Evolutionary conservation across 2,888 invertebrate genomes (phyloP).

Genomic region (Spodoptera picta): DNA sequence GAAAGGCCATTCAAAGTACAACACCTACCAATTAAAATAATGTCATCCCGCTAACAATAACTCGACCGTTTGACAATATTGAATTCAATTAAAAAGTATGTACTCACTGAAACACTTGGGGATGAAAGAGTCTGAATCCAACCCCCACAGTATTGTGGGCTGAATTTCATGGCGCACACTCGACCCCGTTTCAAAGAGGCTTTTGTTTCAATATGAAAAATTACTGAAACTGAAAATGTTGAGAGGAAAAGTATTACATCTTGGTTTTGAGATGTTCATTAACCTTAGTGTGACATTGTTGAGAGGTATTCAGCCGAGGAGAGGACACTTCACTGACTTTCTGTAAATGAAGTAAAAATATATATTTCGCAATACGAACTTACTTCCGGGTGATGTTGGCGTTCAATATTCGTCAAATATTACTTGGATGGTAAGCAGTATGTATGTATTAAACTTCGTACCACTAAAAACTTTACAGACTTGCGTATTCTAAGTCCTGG

Average conservation of each 20-base stretch:
- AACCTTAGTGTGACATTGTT: conserved; percentile 25
- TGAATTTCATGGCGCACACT: conserved; percentile 73
- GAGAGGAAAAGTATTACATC: conserved; percentile 52
- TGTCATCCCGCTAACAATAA: conserved; percentile 32
- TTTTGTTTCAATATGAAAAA: conserved; percentile 86
- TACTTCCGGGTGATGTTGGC: background rate
- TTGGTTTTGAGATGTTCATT: conserved; percentile 54
- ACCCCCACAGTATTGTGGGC: conserved; percentile 59
- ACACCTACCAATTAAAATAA: conserved; percentile 44
- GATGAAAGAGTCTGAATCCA: conserved; percentile 37
- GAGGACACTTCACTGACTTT: background rate
- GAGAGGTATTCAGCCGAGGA: conserved; percentile 4
- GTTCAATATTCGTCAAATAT: no score
- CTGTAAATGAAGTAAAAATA: background rate
- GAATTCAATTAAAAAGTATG: conserved; percentile 77
- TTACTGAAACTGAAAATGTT: conserved; percentile 69
- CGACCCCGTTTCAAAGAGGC: conserved; percentile 78
- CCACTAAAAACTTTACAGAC: conserved; percentile 36
- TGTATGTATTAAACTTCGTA: conserved; percentile 33
- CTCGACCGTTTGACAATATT: conserved; percentile 57
- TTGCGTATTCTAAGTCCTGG: conserved; percentile 19
- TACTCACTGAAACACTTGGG: conserved; percentile 67
- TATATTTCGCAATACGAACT: background rate
- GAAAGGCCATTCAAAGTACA: conserved; percentile 4
- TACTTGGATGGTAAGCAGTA: conserved; percentile 21